Base-by-base conservation (phyloP, 2,888 invertebrate species). In the Mythimna impura region DNA sequence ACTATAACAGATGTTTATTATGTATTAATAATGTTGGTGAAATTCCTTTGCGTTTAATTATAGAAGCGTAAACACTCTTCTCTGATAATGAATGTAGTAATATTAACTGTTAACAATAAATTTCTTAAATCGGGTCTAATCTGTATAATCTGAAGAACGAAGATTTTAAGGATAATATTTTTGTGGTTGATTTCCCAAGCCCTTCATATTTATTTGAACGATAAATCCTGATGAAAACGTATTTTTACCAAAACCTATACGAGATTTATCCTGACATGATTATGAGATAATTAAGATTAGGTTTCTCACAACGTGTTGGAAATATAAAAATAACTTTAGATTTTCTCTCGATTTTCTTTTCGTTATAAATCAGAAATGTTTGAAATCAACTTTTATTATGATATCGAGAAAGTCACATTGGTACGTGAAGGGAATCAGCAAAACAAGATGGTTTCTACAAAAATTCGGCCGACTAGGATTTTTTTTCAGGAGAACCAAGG, bases 41-140 rank as follows among this genome's bases (percentile, higher is more conserved):
- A 66, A 57, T 71, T 76, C 83, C 80, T 76, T 81, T 82, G 72
- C 69, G 80, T 52, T 70, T 70, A 79, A 79, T 76, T 72, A 81
- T 62, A 30, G 50, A 10, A 43, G 64, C 69, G 66, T 66, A 71
- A 81, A 82, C 68, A 78, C 66, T 71, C 57, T 52, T 69, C 55
- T 78, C 50, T 36, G 66, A 54, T 75, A 78, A 71, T 66, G 47
- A 69, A 66, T 82, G 82, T 61, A 50, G 52, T 65, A 50, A 55
- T 75, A 75, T 80, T 52, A 68, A 43, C 30, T 36, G 43, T n/a
- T 40, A 52, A 58, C 62, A 36, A 78, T 60, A 55, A 66, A 80
- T 77, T 77, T 74, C 36, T 74, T 25, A 25, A 60, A 34, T 17
- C 12, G n/a, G 43, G 17, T 52, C 9, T 47, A 60, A 54, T 60